A percentile compares a stretch with the other conserved stretches of the same genome.
phyloP scores from a whole-genome alignment of 2,113 vertebrate species.

The Podilymbus podiceps region DNA sequence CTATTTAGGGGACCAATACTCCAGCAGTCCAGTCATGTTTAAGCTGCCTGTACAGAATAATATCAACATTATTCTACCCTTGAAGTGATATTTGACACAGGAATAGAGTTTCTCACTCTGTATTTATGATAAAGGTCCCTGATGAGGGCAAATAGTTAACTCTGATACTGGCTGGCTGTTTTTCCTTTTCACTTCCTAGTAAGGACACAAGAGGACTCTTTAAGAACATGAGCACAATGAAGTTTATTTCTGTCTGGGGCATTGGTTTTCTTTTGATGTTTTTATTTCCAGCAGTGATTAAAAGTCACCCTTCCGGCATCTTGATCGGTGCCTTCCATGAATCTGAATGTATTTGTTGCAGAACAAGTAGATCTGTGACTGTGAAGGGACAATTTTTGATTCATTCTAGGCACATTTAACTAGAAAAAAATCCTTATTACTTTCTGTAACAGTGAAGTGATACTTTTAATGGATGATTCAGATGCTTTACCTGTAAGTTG shows the following conservation, averaged over 20 bases:
- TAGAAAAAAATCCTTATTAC: not conserved
- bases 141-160: not conserved
- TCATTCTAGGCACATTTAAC: not conserved
- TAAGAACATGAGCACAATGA: not conserved
- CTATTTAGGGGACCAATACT: not conserved
- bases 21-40: not conserved
- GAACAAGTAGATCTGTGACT: not conserved
- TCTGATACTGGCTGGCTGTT: not conserved
- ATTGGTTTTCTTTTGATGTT: slow-evolving; percentile 29
- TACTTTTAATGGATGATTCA: not conserved
- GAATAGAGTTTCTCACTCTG: not conserved
- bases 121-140: not conserved
- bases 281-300: slow-evolving; percentile 20
- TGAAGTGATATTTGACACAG: not conserved
- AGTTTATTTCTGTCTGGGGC: slow-evolving; percentile 19
- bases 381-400: not conserved
- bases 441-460: not conserved
- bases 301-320: not conserved
- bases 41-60: not conserved
- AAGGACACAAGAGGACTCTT: slow-evolving; percentile 4
- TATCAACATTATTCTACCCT: not conserved
- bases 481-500: not conserved
- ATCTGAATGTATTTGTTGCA: not conserved
- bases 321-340: not conserved
- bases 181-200: not conserved